A percentile compares a stretch with the other conserved stretches of the same genome.
phyloP scores from a whole-genome alignment of 2,113 vertebrate genomes.

The Larimichthys crocea region DNA sequence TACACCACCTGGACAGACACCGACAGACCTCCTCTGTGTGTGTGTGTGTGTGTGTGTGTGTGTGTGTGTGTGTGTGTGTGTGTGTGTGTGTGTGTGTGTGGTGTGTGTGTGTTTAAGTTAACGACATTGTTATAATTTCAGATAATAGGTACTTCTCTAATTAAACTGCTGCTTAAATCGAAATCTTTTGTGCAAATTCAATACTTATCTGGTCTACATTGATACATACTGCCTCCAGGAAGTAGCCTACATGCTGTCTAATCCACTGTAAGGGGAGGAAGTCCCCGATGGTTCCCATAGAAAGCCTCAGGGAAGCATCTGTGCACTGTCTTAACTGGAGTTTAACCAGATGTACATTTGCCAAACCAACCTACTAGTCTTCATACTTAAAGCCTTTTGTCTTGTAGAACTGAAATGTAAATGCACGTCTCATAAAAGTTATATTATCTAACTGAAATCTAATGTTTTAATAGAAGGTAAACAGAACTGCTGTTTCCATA shows the following conservation, averaged over 20 bases:
- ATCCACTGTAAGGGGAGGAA: neutral
- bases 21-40: neutral
- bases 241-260: neutral
- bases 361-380: neutral
- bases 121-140: neutral
- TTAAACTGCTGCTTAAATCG: neutral
- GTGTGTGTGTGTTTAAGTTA: neutral
- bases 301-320: neutral
- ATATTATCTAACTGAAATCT: too few species aligned
- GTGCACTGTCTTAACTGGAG: neutral
- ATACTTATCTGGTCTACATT: neutral
- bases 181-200: neutral
- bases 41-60: neutral
- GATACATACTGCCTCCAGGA: neutral
- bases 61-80: neutral
- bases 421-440: too few species aligned
- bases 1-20: slow-evolving; percentile 72
- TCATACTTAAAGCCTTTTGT: neutral
- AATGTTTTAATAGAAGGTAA: too few species aligned
- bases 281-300: neutral
- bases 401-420: neutral
- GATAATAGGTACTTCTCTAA: neutral
- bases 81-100: too few species aligned
- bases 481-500: neutral
- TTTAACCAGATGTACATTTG: neutral